Conservation (phyloP, 2,797 vertebrate species). For the Delichon dasypus region DNA sequence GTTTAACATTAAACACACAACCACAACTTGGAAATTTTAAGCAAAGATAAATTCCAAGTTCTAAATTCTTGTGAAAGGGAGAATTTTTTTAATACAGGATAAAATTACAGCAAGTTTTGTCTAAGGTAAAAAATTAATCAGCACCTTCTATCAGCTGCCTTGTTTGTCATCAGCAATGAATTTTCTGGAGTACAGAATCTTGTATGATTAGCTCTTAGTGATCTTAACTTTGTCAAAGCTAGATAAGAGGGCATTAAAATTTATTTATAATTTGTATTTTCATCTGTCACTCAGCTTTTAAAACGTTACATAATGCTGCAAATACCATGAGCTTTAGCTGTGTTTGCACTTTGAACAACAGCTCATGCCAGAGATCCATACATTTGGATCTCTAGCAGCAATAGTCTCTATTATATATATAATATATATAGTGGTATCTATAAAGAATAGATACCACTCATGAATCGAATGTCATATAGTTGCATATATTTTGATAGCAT, state of each 20-base stretch:
- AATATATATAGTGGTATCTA: too few species aligned
- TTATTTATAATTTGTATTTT: background rate
- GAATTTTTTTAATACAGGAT: background rate
- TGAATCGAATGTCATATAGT: background rate
- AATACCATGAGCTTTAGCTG: background rate
- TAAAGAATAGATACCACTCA: background rate
- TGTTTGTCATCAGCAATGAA: background rate
- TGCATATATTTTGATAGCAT: background rate
- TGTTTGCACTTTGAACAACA: background rate
- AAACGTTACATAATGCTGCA: background rate
- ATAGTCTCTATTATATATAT: too few species aligned
- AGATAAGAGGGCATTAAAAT: background rate
- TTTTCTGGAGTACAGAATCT: background rate
- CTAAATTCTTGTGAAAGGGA: background rate
- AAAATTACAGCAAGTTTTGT: background rate
- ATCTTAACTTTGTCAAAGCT: background rate
- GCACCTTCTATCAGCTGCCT: background rate
- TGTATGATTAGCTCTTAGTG: background rate
- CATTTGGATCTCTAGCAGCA: background rate
- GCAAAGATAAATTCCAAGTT: background rate
- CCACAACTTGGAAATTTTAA: background rate
- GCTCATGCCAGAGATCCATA: background rate
- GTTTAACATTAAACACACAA: background rate
- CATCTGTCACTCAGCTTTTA: background rate
- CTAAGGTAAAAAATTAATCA: background rate